Percentiles rank a stretch among this genome's conserved stretches.
Evolutionary conservation across 2,113 vertebrate genomes (phyloP).

Genomic region (Nanger granti): DNA sequence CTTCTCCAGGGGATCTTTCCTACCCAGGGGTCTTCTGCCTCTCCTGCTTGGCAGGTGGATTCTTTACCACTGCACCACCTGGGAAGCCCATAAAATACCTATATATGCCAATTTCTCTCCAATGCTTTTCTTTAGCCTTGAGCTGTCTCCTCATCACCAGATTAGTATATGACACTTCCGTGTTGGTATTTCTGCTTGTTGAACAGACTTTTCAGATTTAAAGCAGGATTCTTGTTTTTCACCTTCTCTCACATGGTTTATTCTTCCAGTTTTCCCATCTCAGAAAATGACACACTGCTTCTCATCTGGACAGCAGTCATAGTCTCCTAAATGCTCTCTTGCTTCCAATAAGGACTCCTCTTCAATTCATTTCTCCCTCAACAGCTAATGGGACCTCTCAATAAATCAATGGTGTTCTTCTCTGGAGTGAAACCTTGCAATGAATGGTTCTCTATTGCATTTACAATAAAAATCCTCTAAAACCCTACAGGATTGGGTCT

Average conservation of each 20-base stretch:
- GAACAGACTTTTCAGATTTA: not conserved
- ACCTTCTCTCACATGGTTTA: not conserved
- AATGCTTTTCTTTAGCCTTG: not conserved
- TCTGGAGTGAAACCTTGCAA: not conserved
- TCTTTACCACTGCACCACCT: not conserved
- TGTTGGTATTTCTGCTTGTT: not conserved
- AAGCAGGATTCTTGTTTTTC: not conserved
- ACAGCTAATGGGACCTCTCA: not conserved
- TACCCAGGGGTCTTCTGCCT: not conserved
- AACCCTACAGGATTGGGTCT: not conserved
- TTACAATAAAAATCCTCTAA: not conserved
- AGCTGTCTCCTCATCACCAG: not conserved
- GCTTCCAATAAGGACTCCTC: not conserved
- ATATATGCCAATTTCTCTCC: not conserved
- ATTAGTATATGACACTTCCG: not conserved
- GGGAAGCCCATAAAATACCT: not conserved
- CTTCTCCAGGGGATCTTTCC: not conserved
- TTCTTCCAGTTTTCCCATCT: not conserved
- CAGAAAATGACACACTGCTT: not conserved
- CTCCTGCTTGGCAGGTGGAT: not conserved
- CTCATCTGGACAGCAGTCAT: not conserved
- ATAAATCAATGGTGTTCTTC: not conserved
- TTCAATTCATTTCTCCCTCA: not conserved
- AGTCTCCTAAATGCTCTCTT: not conserved
- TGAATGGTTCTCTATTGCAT: not conserved